These are phyloP conservation scores for Coregonus clupeaformis DNA, from an alignment of 2,113 vertebrate genomes.

Conservation along the genomic window DNA sequence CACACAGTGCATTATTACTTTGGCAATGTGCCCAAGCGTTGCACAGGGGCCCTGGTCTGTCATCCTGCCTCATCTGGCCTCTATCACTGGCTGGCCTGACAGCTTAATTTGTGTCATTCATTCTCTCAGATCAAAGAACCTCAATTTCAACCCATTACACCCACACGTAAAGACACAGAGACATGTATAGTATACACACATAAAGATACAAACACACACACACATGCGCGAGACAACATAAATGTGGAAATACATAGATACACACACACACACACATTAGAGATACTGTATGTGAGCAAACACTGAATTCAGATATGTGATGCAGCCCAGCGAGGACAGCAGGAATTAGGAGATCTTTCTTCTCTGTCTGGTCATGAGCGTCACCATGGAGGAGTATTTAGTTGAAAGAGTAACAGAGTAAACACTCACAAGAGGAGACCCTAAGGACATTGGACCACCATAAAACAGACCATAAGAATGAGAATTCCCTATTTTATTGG, in stretches of 20 bases:
- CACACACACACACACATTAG: constrained; percentile 2
- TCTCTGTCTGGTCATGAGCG: constrained; percentile 17
- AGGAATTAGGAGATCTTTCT: no score
- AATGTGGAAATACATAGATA: constrained; percentile 1
- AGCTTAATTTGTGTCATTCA: constrained; percentile 69
- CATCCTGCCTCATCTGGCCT: constrained; percentile 63
- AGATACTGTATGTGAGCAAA: background rate
- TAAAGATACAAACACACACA: background rate
- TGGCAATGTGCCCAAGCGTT: constrained; percentile 33
- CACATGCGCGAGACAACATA: constrained; percentile 17
- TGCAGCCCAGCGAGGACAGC: no score
- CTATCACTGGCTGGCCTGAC: constrained; percentile 59
- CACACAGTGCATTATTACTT: constrained; percentile 38
- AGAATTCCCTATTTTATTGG: constrained; percentile 25
- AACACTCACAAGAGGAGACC: background rate
- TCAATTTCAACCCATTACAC: constrained; percentile 35
- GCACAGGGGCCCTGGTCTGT: constrained; percentile 37
- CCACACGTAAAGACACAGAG: constrained; percentile 14
- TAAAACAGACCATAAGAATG: constrained; percentile 8
- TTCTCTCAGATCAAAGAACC: constrained; percentile 65
- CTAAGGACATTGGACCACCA: background rate
- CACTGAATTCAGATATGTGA: no score
- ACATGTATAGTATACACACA: constrained; percentile 1
- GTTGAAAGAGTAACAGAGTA: background rate
- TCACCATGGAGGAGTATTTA: background rate